phyloP scores from a whole-genome alignment of 2,113 vertebrate genomes.

The Stigmatopora nigra region DNA sequence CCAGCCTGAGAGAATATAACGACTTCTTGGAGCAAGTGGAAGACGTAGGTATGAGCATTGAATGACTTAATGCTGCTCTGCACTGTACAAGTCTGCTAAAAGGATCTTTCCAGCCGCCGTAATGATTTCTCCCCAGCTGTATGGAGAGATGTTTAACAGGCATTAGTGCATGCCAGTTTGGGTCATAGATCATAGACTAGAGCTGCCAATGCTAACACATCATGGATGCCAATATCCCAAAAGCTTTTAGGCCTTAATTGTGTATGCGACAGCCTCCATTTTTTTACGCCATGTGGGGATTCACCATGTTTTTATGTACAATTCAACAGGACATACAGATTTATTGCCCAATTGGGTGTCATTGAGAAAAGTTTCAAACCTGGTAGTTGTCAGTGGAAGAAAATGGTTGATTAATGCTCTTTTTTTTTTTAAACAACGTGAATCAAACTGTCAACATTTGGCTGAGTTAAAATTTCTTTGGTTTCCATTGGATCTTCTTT shows the following conservation, averaged over 20 bases:
- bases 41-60: slow-evolving; percentile 81
- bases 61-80: slow-evolving; percentile 1
- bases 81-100: slow-evolving; percentile 4
- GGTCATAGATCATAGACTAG: slow-evolving; percentile 12
- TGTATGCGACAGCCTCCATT: neutral
- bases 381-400: too few relatives aligned
- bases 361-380: too few relatives aligned
- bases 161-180: slow-evolving; percentile 11
- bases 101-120: slow-evolving; percentile 7
- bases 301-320: slow-evolving; percentile 5
- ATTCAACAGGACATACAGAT: neutral
- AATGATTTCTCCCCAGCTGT: slow-evolving; percentile 26
- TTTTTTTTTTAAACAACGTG: too few relatives aligned
- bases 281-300: neutral
- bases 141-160: slow-evolving; percentile 27
- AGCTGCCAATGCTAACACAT: slow-evolving; percentile 16
- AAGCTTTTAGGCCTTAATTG: slow-evolving; percentile 4
- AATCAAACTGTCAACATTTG: too few relatives aligned
- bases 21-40: slow-evolving; percentile 94
- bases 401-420: too few relatives aligned
- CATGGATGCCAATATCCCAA: slow-evolving; percentile 18
- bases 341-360: too few relatives aligned
- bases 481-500: slow-evolving; percentile 1
- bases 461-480: neutral
- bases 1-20: slow-evolving; percentile 85